Base-by-base conservation (phyloP, 2,113 vertebrate genomes). In the Gymnocephalus cernua region DNA sequence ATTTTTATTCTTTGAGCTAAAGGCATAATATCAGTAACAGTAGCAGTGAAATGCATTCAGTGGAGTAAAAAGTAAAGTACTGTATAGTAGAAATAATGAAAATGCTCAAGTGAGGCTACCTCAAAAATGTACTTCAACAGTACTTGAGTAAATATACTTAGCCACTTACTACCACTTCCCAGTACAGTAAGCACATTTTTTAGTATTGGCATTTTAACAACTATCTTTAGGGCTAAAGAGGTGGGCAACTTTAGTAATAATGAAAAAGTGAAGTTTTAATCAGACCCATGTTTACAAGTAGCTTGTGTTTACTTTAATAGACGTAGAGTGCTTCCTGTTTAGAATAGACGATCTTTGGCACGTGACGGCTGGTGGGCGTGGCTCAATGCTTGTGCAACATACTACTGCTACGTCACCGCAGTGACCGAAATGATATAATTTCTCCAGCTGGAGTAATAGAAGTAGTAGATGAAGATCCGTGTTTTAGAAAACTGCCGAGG, bases 341-440 rank as follows among this genome's bases (percentile, higher is more conserved):
- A 0, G 1, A 35, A 50, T 32, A 73, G 32, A 81, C 54, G 68
- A 82, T 85, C 83, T 77, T 71, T 23, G 77, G 2, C 21, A 53
- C 19, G 7, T 19, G 16, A 47, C 19, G 0, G 21, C 9, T 14
- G 35, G 68, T 67, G 79, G 84, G 84, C 79, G 74, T 78, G 64
- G 64, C 70, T 38, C 0, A 0, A 0, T 7, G 32, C 2, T 86
- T 79, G 74, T 16, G 79, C 74, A 82, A 82, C 79, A 79, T 4
- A 10, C 35, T n/a, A 0, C 58, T 38, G 15, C 44, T 59, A 79
- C 75, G 75, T 86, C 74, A 86, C 4, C 15, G 4, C 19, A 0
- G 19, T 68, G 68, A 54, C 8, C 16, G 23, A 21, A 11, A 45
- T 62, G 38, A 35, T 19, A 64, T 44, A 58, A 59, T 23, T 41